Conservation (phyloP, 2,797 vertebrate genomes). For the Echeneis naucrates region DNA sequence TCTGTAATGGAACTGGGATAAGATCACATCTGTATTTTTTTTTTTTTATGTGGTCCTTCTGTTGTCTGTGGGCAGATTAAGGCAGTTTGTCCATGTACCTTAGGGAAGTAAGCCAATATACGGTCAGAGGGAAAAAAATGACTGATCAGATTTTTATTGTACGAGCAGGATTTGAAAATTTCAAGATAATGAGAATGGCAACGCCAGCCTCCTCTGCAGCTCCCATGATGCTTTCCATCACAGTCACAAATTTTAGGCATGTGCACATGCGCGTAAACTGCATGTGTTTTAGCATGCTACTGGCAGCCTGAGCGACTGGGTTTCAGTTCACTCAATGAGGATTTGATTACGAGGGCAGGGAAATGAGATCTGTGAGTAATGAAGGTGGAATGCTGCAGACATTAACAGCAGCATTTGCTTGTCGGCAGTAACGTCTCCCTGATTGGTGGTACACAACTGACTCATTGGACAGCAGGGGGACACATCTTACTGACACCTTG, state of each 20-base stretch:
- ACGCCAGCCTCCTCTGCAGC: constrained; percentile 1
- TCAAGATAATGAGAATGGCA: neutral
- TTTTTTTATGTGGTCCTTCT: constrained; percentile 4
- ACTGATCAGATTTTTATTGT: neutral
- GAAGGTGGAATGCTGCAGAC: constrained; percentile 37
- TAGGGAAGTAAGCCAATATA: neutral
- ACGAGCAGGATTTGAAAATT: constrained; percentile 19
- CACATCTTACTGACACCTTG: constrained; percentile 46
- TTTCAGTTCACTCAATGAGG: constrained; percentile 32
- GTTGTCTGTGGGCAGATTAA: constrained; percentile 17
- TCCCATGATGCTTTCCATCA: neutral
- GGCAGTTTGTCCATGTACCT: constrained; percentile 4
- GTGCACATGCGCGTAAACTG: neutral
- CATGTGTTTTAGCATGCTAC: neutral
- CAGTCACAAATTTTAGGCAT: neutral
- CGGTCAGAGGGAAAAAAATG: constrained; percentile 21
- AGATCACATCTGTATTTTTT: no score
- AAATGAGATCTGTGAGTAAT: constrained; percentile 33
- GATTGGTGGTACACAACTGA: constrained; percentile 59
- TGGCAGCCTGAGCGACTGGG: constrained; percentile 4
- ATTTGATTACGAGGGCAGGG: constrained; percentile 39
- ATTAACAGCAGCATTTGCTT: constrained; percentile 68
- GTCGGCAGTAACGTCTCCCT: constrained; percentile 55
- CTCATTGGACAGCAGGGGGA: constrained; percentile 68
- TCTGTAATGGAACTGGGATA: constrained; percentile 16